Evolutionary conservation across 2,797 vertebrate species (phyloP).

Genomic region (Mallotus villosus): DNA sequence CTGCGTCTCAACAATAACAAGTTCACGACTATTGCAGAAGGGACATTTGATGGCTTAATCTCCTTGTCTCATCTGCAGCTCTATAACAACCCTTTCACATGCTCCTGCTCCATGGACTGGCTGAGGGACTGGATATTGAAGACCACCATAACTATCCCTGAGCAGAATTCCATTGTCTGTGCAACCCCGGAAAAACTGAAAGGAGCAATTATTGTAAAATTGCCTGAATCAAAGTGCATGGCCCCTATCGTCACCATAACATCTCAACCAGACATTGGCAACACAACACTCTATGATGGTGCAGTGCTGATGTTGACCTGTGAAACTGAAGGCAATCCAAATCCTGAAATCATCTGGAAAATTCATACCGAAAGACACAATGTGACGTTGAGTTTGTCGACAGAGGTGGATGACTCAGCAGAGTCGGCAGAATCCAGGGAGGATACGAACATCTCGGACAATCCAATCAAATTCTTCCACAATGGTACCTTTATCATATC

Average conservation of each 20-base stretch:
- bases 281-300: conserved; percentile 72
- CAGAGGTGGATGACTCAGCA: conserved; percentile 58
- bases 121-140: conserved; percentile 84
- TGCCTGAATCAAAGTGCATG: conserved; percentile 77
- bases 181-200: conserved; percentile 78
- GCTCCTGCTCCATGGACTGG: conserved; percentile 88
- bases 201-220: conserved; percentile 69
- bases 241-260: conserved; percentile 74
- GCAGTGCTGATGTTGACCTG: conserved; percentile 80
- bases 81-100: conserved; percentile 87
- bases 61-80: conserved; percentile 90
- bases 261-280: conserved; percentile 65
- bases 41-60: conserved; percentile 84
- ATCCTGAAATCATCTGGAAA: conserved; percentile 82
- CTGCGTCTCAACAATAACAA: conserved; percentile 91
- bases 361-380: conserved; percentile 76
- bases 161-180: conserved; percentile 81
- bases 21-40: conserved; percentile 79
- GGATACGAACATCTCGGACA: conserved; percentile 42
- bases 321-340: conserved; percentile 77
- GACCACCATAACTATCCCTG: conserved; percentile 77
- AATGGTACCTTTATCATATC: conserved; percentile 88
- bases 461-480: conserved; percentile 76
- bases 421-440: conserved; percentile 39
- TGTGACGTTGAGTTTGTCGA: conserved; percentile 67